Base-by-base conservation (phyloP, 2,113 vertebrate species). In the Carlito syrichta region DNA sequence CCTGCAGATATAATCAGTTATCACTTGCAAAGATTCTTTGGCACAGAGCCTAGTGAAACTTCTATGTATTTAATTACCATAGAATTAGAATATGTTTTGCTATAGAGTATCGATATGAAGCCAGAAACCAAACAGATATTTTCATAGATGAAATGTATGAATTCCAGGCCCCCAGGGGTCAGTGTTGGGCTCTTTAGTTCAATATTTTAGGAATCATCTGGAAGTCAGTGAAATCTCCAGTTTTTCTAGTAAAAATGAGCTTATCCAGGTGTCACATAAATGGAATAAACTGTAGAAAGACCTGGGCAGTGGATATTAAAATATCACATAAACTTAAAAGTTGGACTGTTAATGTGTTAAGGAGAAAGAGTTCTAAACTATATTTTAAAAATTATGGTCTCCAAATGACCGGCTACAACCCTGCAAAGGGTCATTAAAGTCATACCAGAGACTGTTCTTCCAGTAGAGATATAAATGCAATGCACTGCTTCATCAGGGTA, bases 1-100 rank as follows among this genome's bases (percentile, higher is more conserved):
- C 60, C 74, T 58, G 22, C 13, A 82, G 40, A 60, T 83, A 43
- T 6, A 38, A 94, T 73, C 66, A 20, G 5, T 81, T 78, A 71
- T 91, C 32, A 32, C 20, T 86, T 45, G 19, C 54, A 23, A 35
- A 79, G 56, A 3, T 79, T 56, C 52, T 92, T 83, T 91, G 82
- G 62, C 78, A 48, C 25, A 22, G 20, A 79, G 30, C 27, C 86
- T 32, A 50, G 66, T 71, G 50, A 92, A 84, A 89, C 3, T 23
- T 83, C 48, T 96, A 32, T 89, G 89, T 94, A 45, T 93, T 96
- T 81, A 91, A 62, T 48, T 35, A 43, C 40, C 27, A 16, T 89
- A 35, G 54, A 76, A 91, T 54, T 54, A 27, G 20, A 81, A 96
- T 43, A 54, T 81, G n/a, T 63, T 95, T 84, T 89, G 11, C 69